Conservation (phyloP, 2,113 vertebrate species). For the Danionella cerebrum region DNA sequence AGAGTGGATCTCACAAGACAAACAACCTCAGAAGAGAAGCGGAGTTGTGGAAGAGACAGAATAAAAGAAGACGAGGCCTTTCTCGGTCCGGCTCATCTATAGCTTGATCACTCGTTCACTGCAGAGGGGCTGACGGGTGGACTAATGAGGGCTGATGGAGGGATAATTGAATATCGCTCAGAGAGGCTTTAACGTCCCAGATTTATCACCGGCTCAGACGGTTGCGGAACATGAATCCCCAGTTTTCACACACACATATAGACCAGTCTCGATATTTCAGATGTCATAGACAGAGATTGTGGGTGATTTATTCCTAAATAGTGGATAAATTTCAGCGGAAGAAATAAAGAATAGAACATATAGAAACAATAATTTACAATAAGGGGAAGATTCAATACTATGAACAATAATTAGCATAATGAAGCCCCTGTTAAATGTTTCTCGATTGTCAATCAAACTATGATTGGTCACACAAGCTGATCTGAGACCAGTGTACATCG, state of each 20-base stretch:
- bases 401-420: too few relatives aligned
- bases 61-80: neutral
- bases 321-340: too few relatives aligned
- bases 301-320: too few relatives aligned
- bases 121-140: neutral
- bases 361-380: too few relatives aligned
- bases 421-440: too few relatives aligned
- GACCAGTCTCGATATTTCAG: too few relatives aligned
- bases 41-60: neutral
- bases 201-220: neutral
- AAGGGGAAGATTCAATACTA: too few relatives aligned
- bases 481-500: too few relatives aligned
- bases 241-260: neutral
- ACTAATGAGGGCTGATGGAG: constrained; percentile 5
- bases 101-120: neutral
- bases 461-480: too few relatives aligned
- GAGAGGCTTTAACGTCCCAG: neutral
- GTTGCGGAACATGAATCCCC: neutral
- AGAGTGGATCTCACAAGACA: neutral
- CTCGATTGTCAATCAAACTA: too few relatives aligned
- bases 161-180: neutral
- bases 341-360: too few relatives aligned
- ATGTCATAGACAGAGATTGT: too few relatives aligned
- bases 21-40: neutral
- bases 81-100: neutral